Conservation (phyloP, 2,113 vertebrate species). For the Barnardius zonarius region DNA sequence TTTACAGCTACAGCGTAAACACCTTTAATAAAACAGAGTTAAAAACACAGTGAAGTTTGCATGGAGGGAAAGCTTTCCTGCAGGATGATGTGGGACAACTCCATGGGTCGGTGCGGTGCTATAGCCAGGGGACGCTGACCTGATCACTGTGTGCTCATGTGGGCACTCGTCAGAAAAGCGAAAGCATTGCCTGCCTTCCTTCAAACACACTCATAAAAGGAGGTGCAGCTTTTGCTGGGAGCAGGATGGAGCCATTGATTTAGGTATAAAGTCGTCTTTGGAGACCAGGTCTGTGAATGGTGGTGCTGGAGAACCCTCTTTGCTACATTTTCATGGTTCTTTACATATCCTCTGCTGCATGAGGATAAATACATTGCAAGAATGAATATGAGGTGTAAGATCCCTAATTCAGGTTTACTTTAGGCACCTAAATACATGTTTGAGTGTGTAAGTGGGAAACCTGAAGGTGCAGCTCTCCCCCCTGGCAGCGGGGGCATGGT, state of each 20-base stretch:
- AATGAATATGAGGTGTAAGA: not conserved
- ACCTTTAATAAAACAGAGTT: not conserved
- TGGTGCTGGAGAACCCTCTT: not conserved
- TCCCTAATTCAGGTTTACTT: not conserved
- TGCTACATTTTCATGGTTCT: not conserved
- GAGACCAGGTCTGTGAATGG: not conserved
- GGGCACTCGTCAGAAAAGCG: not conserved
- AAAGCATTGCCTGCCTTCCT: not conserved
- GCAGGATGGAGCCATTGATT: not conserved
- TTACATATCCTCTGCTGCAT: not conserved
- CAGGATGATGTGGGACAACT: not conserved
- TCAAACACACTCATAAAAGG: not conserved
- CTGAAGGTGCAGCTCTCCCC: not conserved
- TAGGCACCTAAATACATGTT: not conserved
- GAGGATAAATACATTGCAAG: not conserved
- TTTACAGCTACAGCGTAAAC: not conserved
- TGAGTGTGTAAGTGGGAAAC: not conserved
- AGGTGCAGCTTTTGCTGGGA: not conserved
- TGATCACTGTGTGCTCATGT: not conserved
- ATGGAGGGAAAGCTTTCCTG: not conserved
- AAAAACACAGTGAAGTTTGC: not conserved
- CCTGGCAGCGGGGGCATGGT: fast-evolving
- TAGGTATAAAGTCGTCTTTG: not conserved
- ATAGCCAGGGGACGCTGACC: fast-evolving
- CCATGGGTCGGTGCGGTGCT: not conserved